Evolutionary conservation across 2,797 vertebrate species (phyloP), one percentile per base, ranked within the genome.

Genomic region (Gymnothorax reevesii): DNA sequence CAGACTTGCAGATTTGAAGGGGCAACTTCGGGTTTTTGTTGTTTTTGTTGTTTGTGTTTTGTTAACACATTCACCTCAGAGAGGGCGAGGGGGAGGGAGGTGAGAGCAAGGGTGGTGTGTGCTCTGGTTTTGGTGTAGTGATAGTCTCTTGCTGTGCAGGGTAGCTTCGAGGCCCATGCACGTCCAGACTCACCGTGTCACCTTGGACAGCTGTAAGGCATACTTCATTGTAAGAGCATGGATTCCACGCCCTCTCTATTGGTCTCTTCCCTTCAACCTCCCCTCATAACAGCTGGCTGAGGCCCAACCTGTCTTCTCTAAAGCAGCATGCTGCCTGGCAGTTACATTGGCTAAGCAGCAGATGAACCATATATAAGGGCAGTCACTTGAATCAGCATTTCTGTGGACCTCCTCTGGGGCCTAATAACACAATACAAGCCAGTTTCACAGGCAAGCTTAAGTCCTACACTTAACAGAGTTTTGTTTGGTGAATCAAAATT

Each of bases 161-260:
- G 22, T 42, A n/a, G 20, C 62, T 49, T 64, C 27, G 13, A 7
- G 60, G 42, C 25, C 82, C 60, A 64, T 57, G 62, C 82, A 83
- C 57, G 10, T 54, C 84, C 84, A 84, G 84, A 73, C 84, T 84
- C 57, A 20, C 64, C 25, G 64, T 84, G 84, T 84, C 33, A 84
- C 84, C 62, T 71, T 55, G 64, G n/a, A 73, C n/a, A 25, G 59
- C 25, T 33, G 52, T 52, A 80, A 8, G 20, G 77, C 52, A 52
- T 54, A 42, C 33, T 42, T 42, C 13, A 69, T 33, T 52, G 73
- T 55, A 22, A 20, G 52, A 80, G 49, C 77, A 8, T 22, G 10
- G 77, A 42, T 79, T 79, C 33, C 42, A 54, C 42, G 49, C 77
- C 77, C 49, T 9, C n/a, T 22, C 82, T 60, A 75, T 59, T 25